Evolutionary conservation across 2,113 vertebrate genomes (phyloP), one percentile per base, ranked within the genome.

Genomic region (Rhea pennata): DNA sequence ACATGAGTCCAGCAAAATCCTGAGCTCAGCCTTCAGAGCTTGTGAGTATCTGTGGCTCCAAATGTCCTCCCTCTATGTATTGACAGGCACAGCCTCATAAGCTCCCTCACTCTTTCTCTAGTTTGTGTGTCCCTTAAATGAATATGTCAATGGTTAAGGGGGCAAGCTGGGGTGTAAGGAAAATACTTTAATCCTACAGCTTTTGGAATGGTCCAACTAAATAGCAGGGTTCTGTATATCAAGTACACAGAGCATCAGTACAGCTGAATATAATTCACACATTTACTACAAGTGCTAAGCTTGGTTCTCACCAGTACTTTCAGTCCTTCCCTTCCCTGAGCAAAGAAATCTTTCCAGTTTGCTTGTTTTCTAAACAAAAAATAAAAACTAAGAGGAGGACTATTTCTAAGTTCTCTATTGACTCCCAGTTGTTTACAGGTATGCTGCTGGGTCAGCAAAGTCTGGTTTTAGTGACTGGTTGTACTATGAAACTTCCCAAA

Each of bases 381-480:
- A 24, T 29, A 76, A 91, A 92, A 72, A 59, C 64, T 75, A 64
- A 39, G 50, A 71, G 87, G 75, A 78, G 33, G 75, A 83, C 40
- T 77, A 77, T 92, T 95, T 87, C 84, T 95, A 80, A 96, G 96
- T 67, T 94, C 78, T 92, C 95, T 97, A 93, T 97, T 92, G 86
- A 95, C 62, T 66, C 62, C 21, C 44, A 46, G 69, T 53, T 96
- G 93, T 97, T 97, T 96, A 95, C 94, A 79, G 80, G 76, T 90
- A 81, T 20, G 81, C 66, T 94, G 36, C 92, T 84, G 36, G 81
- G 56, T 95, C 66, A 90, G 83, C 48, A 59, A 85, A 94, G 82
- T 92, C 94, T 58, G 83, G 51, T 16, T 66, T 97, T 62, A 93
- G 81, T 94, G 92, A 88, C 91, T 93, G 62, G 66, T 54, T 82